phyloP scores from a whole-genome alignment of 2,113 vertebrate genomes.

The Bostrychus sinensis region DNA sequence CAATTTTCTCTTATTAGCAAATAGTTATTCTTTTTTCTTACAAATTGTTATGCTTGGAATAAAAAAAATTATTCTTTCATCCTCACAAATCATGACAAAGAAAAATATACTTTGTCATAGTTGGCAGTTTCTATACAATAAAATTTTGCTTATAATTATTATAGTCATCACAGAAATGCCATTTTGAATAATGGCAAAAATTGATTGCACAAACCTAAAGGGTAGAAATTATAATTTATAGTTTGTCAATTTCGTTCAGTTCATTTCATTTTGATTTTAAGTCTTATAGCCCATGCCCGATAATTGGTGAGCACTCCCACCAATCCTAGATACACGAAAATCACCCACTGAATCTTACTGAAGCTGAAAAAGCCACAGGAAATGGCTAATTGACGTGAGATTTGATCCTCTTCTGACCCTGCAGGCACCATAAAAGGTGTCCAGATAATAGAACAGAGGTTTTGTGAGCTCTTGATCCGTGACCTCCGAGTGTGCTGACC shows the following conservation, averaged over 20 bases:
- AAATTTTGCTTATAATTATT: neutral
- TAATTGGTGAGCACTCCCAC: neutral
- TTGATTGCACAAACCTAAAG: no score
- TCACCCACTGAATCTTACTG: constrained; percentile 28
- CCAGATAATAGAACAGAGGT: constrained; percentile 35
- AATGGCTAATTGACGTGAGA: constrained; percentile 47
- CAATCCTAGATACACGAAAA: constrained; percentile 1
- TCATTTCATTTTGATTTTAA: neutral
- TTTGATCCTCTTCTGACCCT: constrained; percentile 30
- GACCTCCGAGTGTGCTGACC: constrained; percentile 61
- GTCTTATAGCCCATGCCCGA: neutral
- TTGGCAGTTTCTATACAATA: neutral
- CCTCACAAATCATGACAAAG: no score
- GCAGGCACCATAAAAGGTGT: constrained; percentile 26
- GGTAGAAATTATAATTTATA: no score
- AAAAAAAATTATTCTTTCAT: neutral
- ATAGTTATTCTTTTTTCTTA: neutral
- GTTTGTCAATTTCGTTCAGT: neutral
- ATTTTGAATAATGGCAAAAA: neutral
- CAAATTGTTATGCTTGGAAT: neutral
- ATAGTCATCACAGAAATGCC: neutral
- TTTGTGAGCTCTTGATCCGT: constrained; percentile 36
- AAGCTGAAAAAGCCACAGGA: constrained; percentile 47
- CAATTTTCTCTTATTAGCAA: neutral
- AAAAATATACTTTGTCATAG: neutral